Evolutionary conservation across 2,113 vertebrate species (phyloP).

Genomic region (Petaurus breviceps): DNA sequence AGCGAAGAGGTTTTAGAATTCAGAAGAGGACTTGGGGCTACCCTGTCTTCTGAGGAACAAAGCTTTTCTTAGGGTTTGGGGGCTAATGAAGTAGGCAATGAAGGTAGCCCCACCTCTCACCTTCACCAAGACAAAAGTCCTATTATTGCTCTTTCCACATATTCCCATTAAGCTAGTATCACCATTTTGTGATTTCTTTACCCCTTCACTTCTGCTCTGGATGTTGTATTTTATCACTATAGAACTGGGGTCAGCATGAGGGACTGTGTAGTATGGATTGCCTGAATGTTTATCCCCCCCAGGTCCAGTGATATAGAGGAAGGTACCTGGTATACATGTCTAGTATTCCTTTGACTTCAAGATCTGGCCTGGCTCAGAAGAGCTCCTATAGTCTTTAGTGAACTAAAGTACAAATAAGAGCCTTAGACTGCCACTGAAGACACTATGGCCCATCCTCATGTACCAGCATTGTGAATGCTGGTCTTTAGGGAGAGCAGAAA

Average conservation of each 20-base stretch:
- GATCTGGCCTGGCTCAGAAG: neutral
- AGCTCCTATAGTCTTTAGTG: neutral
- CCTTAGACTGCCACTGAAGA: neutral
- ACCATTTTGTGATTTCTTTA: neutral
- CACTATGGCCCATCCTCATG: neutral
- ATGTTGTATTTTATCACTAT: neutral
- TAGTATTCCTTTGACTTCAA: neutral
- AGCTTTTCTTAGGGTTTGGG: neutral
- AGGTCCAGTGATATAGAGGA: neutral
- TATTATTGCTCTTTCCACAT: neutral
- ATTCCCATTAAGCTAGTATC: neutral
- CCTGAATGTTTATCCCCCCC: neutral
- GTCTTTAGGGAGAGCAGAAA: neutral
- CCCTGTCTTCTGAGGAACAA: neutral
- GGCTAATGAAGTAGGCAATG: neutral
- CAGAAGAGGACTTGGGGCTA: neutral
- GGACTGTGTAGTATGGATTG: neutral
- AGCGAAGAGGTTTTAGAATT: neutral
- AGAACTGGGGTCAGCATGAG: neutral
- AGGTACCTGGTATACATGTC: neutral
- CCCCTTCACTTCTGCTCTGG: neutral
- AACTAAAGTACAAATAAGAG: neutral
- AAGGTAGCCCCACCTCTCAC: neutral
- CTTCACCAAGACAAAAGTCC: neutral
- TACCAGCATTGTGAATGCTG: neutral